A percentile compares a stretch with the other conserved stretches of the same genome.
Conservation (phyloP, 2,797 vertebrate species). For the Gallinago nigripennis region DNA sequence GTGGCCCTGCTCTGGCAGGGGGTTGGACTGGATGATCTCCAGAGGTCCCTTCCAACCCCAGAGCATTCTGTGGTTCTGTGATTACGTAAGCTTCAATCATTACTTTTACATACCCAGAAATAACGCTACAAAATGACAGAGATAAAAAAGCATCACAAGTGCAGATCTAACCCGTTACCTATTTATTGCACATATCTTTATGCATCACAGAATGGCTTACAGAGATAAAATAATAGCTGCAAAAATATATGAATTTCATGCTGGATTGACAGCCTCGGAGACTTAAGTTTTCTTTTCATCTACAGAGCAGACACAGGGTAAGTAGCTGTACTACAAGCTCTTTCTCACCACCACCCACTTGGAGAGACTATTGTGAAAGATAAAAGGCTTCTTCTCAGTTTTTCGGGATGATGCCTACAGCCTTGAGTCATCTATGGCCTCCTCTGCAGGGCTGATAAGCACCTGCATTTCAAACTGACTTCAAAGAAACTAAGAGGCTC, state of each 20-base stretch:
- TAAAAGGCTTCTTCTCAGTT: not conserved
- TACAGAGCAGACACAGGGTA: not conserved
- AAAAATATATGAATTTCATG: constrained; percentile 47
- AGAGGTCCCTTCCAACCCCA: too few relatives aligned
- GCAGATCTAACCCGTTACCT: not conserved
- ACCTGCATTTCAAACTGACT: not conserved
- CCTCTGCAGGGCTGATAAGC: not conserved
- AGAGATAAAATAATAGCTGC: constrained; percentile 40
- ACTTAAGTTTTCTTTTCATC: not conserved
- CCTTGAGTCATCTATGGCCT: not conserved
- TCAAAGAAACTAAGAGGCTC: not conserved
- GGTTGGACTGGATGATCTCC: too few relatives aligned
- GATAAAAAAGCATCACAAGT: not conserved
- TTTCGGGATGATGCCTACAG: not conserved
- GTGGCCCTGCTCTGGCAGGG: too few relatives aligned
- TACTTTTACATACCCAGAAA: not conserved
- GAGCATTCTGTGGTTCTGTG: too few relatives aligned
- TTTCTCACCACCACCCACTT: not conserved
- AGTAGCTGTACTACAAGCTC: not conserved
- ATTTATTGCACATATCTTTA: constrained; percentile 3
- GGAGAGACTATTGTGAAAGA: constrained; percentile 23
- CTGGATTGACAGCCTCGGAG: constrained; percentile 16
- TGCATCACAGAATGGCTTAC: constrained; percentile 39
- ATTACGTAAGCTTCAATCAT: not conserved
- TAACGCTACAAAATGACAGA: not conserved